Percentiles rank a stretch among this genome's conserved stretches.
phyloP scores from a whole-genome alignment of 2,888 invertebrate species.

The Fragum whitleyi region DNA sequence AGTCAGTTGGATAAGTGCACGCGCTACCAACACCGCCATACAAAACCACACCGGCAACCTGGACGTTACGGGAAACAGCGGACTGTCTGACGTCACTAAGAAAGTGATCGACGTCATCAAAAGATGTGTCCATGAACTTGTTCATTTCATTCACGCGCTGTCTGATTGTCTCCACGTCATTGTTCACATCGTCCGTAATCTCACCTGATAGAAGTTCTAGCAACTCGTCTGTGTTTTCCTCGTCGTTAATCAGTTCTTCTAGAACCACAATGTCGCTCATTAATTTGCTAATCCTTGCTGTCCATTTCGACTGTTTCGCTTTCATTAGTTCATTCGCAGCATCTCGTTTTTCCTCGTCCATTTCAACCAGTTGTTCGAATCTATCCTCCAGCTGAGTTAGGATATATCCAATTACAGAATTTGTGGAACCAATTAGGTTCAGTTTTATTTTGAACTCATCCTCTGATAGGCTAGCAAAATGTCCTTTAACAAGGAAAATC shows the following conservation, averaged over 20 bases:
- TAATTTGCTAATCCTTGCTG: not conserved
- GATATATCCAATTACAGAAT: not conserved
- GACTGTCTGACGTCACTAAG: slow-evolving; percentile 24
- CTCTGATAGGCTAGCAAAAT: no score
- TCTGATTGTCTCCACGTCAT: not conserved
- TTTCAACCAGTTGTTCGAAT: not conserved
- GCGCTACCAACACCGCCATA: slow-evolving; percentile 47
- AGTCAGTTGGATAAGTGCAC: slow-evolving; percentile 33
- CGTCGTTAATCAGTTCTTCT: not conserved
- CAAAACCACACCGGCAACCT: slow-evolving; percentile 35
- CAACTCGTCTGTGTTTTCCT: not conserved
- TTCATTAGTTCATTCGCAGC: not conserved
- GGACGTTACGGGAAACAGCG: slow-evolving; percentile 33
- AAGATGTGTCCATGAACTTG: not conserved
- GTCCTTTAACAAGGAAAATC: no score
- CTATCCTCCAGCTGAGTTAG: not conserved
- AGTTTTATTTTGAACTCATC: not conserved
- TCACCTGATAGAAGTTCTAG: slow-evolving; percentile 6
- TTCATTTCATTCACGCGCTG: not conserved
- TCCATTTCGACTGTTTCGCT: not conserved
- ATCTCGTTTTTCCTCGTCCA: not conserved
- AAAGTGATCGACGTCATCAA: slow-evolving; percentile 8
- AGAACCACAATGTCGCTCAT: not conserved
- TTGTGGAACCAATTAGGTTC: not conserved
- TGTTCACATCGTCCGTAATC: not conserved